Conservation (phyloP, 2,888 invertebrate species). For the Acanthoscelides obtectus region DNA sequence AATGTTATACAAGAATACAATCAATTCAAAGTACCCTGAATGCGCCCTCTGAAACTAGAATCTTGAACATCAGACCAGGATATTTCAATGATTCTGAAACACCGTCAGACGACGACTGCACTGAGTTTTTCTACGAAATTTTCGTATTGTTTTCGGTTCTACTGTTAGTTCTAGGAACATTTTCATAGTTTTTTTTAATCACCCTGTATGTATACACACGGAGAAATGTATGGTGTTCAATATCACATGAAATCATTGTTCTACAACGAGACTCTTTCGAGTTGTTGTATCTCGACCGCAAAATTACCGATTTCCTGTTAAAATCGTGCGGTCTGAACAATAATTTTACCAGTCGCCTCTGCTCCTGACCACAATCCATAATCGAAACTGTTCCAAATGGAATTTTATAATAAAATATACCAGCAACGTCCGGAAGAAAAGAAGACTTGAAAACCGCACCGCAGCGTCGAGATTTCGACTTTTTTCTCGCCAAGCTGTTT, state of each 20-base stretch:
- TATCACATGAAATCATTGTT: not conserved
- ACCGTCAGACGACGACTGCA: no score
- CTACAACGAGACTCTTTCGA: not conserved
- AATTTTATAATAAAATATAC: conserved; percentile 19
- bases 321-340: conserved; percentile 29
- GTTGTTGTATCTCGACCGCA: conserved; percentile 11
- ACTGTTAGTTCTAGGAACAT: no score
- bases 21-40: no score
- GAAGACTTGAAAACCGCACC: not conserved
- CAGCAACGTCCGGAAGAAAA: conserved; percentile 10
- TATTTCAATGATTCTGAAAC: no score
- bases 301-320: conserved; percentile 36
- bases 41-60: no score
- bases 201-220: no score
- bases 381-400: conserved; percentile 28
- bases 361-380: conserved; percentile 30
- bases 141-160: no score
- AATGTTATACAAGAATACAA: no score
- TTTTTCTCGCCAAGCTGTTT: not conserved
- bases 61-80: no score
- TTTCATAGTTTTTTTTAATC: no score
- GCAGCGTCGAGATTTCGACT: not conserved
- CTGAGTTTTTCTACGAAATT: no score
- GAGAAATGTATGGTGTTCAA: no score
- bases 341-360: conserved; percentile 29